These are phyloP conservation scores for Electrona antarctica DNA, from an alignment of 2,113 vertebrate species.

Conservation along the genomic window DNA sequence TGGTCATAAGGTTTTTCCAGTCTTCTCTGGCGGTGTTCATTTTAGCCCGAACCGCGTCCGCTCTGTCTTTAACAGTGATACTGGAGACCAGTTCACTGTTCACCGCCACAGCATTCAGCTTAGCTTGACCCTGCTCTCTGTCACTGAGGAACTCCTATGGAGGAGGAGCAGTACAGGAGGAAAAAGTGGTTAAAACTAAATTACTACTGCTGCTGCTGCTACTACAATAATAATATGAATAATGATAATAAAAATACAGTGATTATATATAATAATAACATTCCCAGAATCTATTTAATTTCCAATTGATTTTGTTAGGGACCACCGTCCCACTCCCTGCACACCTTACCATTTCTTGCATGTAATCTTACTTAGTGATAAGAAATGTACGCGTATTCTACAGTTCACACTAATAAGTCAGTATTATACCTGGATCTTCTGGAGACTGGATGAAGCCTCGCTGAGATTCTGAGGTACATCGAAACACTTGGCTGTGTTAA, in stretches of 20 bases:
- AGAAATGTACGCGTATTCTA: no score
- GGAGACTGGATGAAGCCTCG: constrained; percentile 85
- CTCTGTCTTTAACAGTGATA: constrained; percentile 84
- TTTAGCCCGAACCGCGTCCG: constrained; percentile 82
- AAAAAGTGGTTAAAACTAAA: no score
- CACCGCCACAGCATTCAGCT: constrained; percentile 83
- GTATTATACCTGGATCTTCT: constrained; percentile 90
- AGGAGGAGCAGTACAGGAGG: constrained; percentile 13
- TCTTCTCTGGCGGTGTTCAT: constrained; percentile 84
- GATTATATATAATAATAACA: no score
- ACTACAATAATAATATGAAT: no score
- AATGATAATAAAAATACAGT: no score
- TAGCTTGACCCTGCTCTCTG: constrained; percentile 88
- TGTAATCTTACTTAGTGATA: no score
- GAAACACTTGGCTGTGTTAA: constrained; percentile 93
- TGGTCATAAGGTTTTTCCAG: constrained; percentile 90
- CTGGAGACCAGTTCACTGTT: constrained; percentile 85
- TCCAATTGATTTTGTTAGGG: no score
- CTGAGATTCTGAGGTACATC: constrained; percentile 88
- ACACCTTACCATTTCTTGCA: no score
- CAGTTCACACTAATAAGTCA: neutral
- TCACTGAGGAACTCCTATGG: constrained; percentile 89
- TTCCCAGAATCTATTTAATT: no score
- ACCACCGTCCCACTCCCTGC: no score
- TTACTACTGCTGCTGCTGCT: no score